A percentile compares a stretch with the other conserved stretches of the same genome.
Conservation (phyloP, 2,113 vertebrate species). For the Drymodes brunneopygia region DNA sequence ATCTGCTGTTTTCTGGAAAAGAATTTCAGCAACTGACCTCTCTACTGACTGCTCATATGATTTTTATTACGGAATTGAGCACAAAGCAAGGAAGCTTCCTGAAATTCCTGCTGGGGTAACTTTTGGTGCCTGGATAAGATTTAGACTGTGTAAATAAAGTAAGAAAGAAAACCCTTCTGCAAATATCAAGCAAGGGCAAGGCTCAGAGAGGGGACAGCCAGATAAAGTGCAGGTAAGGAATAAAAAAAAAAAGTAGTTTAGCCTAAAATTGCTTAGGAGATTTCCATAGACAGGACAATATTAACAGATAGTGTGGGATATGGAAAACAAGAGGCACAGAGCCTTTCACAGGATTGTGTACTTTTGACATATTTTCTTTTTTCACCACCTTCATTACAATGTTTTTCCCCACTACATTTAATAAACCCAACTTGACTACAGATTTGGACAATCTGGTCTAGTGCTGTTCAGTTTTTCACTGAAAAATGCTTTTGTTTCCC, state of each 20-base stretch:
- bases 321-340: neutral
- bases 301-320: neutral
- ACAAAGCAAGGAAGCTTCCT: neutral
- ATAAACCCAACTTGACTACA: neutral
- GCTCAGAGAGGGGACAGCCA: neutral
- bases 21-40: neutral
- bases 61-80: neutral
- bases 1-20: conserved; percentile 12
- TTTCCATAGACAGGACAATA: neutral
- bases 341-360: neutral
- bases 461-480: neutral
- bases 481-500: neutral
- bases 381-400: neutral
- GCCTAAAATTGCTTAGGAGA: neutral
- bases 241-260: neutral
- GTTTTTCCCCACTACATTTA: neutral
- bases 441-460: neutral
- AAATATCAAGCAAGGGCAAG: neutral
- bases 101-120: neutral
- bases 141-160: neutral
- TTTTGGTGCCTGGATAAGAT: neutral
- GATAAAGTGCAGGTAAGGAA: neutral
- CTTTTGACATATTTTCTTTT: neutral
- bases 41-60: conserved; percentile 10
- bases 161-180: neutral